Evolutionary conservation across 2,113 vertebrate genomes (phyloP), one percentile per base, ranked within the genome.

Genomic region (Cryptotis parvus): DNA sequence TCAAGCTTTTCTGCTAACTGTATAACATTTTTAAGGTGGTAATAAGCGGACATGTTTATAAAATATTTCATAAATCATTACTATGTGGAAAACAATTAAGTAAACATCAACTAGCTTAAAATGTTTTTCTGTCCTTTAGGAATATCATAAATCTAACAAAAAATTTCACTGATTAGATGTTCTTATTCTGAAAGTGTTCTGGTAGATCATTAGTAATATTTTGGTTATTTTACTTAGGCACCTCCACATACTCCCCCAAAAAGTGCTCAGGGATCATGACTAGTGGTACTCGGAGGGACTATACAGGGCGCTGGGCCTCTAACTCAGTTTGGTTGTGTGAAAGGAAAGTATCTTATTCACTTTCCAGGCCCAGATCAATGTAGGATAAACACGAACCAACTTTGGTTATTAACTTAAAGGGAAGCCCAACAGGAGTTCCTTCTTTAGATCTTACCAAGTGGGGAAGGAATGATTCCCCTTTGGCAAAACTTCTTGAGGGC

Each of bases 121-220:
- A 81, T 14, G 35, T 70, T 41, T n/a, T 91, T 45, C 65, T 55
- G 58, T 76, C 52, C 49, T 29, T 12, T 9, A 63, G 73, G 33
- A 79, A 84, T 72, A n/a, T 29, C 29, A 43, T 43, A 87, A 91
- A 78, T 87, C 33, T 88, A 90, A 65, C 18, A 87, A 81, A 74
- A 79, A 74, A 81, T 26, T 39, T 72, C 73, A 15, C 24, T 43
- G 43, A 16, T 45, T 79, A 65, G 81, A 49, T 80, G 72, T 78
- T 68, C 18, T 41, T 35, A 43, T 52, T 89, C 9, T n/a, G 85
- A 73, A 84, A 77, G 37, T 91, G 58, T 39, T 81, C 12, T 63
- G 31, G 6, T 2, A 72, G 63, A 78, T 33, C 26, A 37, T 1
- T 27, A 72, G 22, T 74, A 37, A 1, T 27, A 72, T 26, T 74